phyloP scores from a whole-genome alignment of 1,140 invertebrate species.

The Orchesella cincta region DNA sequence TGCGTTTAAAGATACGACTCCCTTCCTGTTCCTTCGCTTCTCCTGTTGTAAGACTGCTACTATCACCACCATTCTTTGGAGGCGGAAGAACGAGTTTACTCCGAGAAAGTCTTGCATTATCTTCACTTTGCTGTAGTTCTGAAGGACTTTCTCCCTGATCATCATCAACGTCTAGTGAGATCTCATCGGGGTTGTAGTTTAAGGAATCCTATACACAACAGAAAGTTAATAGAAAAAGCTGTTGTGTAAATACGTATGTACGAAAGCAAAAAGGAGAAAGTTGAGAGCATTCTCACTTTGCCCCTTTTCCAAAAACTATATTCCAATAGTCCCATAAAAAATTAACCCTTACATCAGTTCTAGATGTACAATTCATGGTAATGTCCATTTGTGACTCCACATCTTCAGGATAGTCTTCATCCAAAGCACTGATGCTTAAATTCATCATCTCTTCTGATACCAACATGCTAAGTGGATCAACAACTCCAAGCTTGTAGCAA shows the following conservation, averaged over 20 bases:
- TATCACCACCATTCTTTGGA: slow-evolving; percentile 45
- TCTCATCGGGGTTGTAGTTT: slow-evolving; percentile 51
- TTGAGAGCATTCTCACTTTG: background rate
- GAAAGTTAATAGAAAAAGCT: background rate
- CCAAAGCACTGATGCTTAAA: background rate
- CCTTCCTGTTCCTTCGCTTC: background rate
- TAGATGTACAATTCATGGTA: slow-evolving; percentile 17
- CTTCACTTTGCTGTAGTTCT: slow-evolving; percentile 32
- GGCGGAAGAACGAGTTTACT: slow-evolving; percentile 39
- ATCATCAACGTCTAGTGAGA: slow-evolving; percentile 50
- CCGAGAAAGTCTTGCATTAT: slow-evolving; percentile 30
- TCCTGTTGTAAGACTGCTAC: slow-evolving; percentile 30
- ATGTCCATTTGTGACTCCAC: slow-evolving; percentile 40
- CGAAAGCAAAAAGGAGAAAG: background rate
- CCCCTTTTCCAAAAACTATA: background rate
- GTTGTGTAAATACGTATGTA: background rate
- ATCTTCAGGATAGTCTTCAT: slow-evolving; percentile 15
- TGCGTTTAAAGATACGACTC: slow-evolving; percentile 11
- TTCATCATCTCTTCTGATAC: background rate
- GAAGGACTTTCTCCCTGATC: slow-evolving; percentile 48
- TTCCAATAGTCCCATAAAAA: background rate
- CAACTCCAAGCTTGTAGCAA: slow-evolving; percentile 76
- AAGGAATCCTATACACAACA: background rate
- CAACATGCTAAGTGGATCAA: slow-evolving; percentile 67
- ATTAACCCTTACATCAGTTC: slow-evolving; percentile 4